phyloP scores from a whole-genome alignment of 2,797 vertebrate species.

The Poeciliopsis turneri region DNA sequence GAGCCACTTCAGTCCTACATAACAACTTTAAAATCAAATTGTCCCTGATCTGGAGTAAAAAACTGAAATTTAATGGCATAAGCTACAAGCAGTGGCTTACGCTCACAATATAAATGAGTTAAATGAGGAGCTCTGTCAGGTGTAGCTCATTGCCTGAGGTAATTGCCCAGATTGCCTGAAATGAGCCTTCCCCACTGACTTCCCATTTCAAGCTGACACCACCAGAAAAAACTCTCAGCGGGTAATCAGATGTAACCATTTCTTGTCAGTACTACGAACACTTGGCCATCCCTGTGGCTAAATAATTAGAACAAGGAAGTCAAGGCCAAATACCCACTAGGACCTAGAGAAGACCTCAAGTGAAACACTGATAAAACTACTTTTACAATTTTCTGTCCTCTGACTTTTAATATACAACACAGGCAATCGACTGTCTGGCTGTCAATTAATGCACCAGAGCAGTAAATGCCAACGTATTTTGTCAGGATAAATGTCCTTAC shows the following conservation, averaged over 20 bases:
- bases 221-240: constrained; percentile 56
- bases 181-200: constrained; percentile 60
- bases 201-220: constrained; percentile 56
- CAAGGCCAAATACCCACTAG: constrained; percentile 32
- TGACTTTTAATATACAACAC: not conserved
- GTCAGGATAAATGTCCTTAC: not conserved
- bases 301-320: constrained; percentile 53
- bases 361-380: constrained; percentile 11
- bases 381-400: not conserved
- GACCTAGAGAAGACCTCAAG: constrained; percentile 12
- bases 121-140: constrained; percentile 47
- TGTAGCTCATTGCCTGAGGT: constrained; percentile 59
- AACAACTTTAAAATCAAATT: not conserved
- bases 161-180: constrained; percentile 73
- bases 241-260: constrained; percentile 69
- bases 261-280: constrained; percentile 57
- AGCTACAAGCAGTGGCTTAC: constrained; percentile 40
- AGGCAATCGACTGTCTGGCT: not conserved
- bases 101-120: constrained; percentile 42
- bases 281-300: constrained; percentile 51
- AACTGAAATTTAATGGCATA: constrained; percentile 14
- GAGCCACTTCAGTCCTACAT: not conserved
- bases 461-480: not conserved
- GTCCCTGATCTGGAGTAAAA: not conserved
- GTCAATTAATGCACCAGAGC: not conserved